Conservation (phyloP, 64 coral and sea anemone genomes). For the Catalaphyllia jardinei region DNA sequence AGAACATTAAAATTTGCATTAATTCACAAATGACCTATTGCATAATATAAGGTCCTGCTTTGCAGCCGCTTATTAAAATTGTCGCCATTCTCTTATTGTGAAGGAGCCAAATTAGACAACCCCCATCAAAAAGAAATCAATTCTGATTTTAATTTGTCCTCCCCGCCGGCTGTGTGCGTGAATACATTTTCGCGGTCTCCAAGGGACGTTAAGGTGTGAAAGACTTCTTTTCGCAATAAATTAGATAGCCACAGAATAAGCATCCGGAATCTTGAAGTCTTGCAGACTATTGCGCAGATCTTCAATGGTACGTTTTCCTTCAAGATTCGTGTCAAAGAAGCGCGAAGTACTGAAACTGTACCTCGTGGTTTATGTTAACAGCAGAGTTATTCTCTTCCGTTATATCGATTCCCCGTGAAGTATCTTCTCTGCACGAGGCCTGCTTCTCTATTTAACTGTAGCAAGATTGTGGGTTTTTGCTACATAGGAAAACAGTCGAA, state of each 20-base stretch:
- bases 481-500: too few species aligned
- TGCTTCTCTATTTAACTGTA: too few species aligned
- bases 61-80: background rate
- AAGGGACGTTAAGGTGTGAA: background rate
- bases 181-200: slow-evolving; percentile 1
- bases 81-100: background rate
- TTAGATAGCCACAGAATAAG: slow-evolving; percentile 9
- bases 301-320: background rate
- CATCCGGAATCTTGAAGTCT: background rate
- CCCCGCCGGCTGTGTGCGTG: background rate
- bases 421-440: too few species aligned
- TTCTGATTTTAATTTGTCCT: background rate
- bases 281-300: background rate
- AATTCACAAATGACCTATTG: background rate
- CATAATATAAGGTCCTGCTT: background rate
- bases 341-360: background rate
- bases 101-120: background rate
- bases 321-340: background rate
- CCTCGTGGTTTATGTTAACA: too few species aligned
- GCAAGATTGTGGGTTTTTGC: too few species aligned
- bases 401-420: too few species aligned
- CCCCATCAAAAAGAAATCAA: background rate
- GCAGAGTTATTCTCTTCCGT: too few species aligned
- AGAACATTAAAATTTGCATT: background rate
- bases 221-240: background rate